Percentiles rank a stretch among this genome's conserved stretches.
These are phyloP conservation scores for Odontamblyopus lacepedii DNA, from an alignment of 2,797 vertebrate species.

Conservation along the genomic window DNA sequence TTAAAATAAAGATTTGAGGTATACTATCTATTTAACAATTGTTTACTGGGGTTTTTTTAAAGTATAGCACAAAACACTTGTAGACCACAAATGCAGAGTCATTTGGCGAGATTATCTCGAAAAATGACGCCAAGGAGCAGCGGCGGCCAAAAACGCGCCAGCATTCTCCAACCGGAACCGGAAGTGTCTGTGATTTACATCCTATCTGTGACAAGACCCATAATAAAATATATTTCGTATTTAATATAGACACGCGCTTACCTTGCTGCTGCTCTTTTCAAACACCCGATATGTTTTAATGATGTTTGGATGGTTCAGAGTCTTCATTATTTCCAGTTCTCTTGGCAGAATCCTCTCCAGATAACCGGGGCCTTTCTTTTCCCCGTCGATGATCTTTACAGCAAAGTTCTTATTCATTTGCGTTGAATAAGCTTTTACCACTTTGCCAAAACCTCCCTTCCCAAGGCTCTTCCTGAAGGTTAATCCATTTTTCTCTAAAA, in stretches of 20 bases:
- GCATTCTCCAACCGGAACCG: too few species aligned
- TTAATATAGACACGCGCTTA: conserved; percentile 5
- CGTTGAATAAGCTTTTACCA: conserved; percentile 27
- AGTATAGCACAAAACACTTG: too few species aligned
- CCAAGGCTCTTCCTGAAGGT: conserved; percentile 18
- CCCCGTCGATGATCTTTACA: conserved; percentile 27
- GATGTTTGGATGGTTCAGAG: conserved; percentile 31
- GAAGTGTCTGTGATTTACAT: too few species aligned
- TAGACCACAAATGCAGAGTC: too few species aligned
- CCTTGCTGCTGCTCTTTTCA: conserved; percentile 14
- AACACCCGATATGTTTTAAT: conserved; percentile 29
- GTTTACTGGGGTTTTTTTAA: too few species aligned
- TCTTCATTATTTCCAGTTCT: conserved; percentile 18
- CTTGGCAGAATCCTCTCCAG: conserved; percentile 23
- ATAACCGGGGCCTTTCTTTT: neutral
- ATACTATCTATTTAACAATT: too few species aligned
- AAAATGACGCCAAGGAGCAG: too few species aligned
- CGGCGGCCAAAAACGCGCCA: too few species aligned
- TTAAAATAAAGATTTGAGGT: too few species aligned
- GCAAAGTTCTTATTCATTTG: conserved; percentile 1
- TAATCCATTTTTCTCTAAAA: conserved; percentile 19
- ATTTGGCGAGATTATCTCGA: too few species aligned
- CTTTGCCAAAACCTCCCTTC: conserved; percentile 28
- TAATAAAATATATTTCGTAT: too few species aligned
- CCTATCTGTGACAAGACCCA: too few species aligned